Percentiles rank a stretch among this genome's conserved stretches.
These are phyloP conservation scores for Stomatorhinus walkeri DNA, from an alignment of 2,797 vertebrate species.

Conservation along the genomic window DNA sequence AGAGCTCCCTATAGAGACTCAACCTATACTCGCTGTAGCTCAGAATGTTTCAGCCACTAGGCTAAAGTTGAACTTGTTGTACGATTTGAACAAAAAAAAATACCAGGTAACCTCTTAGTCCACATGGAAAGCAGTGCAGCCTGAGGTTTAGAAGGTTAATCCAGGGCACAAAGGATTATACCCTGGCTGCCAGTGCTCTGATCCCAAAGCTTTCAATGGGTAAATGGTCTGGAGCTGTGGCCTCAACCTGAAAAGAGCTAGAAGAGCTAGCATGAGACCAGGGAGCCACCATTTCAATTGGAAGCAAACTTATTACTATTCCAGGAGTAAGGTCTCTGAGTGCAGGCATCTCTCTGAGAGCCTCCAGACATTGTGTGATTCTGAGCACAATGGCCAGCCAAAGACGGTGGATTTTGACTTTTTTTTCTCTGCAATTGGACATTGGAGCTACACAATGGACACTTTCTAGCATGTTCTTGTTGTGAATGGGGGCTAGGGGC, in stretches of 20 bases:
- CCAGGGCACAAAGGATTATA: constrained; percentile 16
- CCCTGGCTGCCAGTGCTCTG: neutral
- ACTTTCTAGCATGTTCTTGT: neutral
- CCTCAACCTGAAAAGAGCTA: constrained; percentile 4
- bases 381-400: neutral
- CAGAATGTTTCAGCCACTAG: neutral
- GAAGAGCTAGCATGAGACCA: neutral
- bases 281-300: neutral
- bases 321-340: neutral
- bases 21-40: neutral
- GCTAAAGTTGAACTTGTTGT: neutral
- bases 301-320: neutral
- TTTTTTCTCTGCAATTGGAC: neutral
- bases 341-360: neutral
- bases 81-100: neutral
- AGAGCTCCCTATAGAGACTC: neutral
- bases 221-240: neutral
- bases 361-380: neutral
- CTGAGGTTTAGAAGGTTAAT: constrained; percentile 22
- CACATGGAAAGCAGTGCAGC: constrained; percentile 1
- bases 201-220: neutral
- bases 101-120: constrained; percentile 15
- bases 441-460: neutral
- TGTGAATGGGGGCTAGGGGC: neutral
- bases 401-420: neutral